A percentile compares a stretch with the other conserved stretches of the same genome.
Evolutionary conservation across 2,797 vertebrate species (phyloP).

Genomic region (Sebastes taczanowskii): DNA sequence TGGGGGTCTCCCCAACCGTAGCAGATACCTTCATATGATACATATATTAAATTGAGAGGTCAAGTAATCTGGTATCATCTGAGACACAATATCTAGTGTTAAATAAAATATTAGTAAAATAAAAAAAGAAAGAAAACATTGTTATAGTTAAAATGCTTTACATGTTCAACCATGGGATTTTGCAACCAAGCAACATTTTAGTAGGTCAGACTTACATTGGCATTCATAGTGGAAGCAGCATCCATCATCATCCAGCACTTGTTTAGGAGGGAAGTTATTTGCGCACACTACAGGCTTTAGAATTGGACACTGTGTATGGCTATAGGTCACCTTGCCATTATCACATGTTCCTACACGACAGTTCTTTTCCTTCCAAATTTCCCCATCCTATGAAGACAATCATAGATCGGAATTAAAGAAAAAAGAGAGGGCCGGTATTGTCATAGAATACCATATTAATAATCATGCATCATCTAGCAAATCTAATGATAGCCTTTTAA

Average conservation of each 20-base stretch:
- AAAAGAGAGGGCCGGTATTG: neutral
- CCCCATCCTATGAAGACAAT: constrained; percentile 75
- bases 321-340: constrained; percentile 65
- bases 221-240: constrained; percentile 88
- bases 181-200: neutral
- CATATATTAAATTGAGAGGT: neutral
- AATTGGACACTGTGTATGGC: constrained; percentile 61
- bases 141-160: neutral
- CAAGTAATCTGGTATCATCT: neutral
- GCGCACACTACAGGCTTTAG: constrained; percentile 74
- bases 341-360: constrained; percentile 80
- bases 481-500: neutral
- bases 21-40: constrained; percentile 83
- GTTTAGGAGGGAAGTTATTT: constrained; percentile 80
- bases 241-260: constrained; percentile 74
- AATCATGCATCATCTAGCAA: neutral
- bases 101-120: neutral
- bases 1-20: constrained; percentile 90
- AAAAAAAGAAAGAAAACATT: neutral
- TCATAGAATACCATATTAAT: neutral
- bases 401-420: neutral
- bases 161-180: neutral
- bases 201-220: constrained; percentile 61
- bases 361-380: constrained; percentile 77
- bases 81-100: neutral